phyloP scores from a whole-genome alignment of 2,888 invertebrate species.

The Digitonthophagus gazella region DNA sequence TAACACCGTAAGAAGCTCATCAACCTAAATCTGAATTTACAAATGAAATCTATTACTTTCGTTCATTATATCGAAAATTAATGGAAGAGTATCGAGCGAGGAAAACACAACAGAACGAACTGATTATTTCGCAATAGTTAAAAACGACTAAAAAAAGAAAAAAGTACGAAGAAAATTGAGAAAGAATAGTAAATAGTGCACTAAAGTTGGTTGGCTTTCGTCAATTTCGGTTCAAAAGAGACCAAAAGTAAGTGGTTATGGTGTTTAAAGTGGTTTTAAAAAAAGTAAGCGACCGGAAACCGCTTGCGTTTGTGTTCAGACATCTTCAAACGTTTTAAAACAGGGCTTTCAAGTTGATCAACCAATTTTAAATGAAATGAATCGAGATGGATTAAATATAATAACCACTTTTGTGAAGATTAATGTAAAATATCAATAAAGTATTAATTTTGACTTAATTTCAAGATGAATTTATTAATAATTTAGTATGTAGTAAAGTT shows the following conservation, averaged over 20 bases:
- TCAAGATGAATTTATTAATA: too few relatives aligned
- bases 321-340: slow-evolving; percentile 40
- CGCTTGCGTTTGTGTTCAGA: slow-evolving; percentile 45
- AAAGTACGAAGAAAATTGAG: slow-evolving; percentile 24
- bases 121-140: slow-evolving; percentile 57
- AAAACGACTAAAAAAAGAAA: slow-evolving; percentile 44
- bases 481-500: too few relatives aligned
- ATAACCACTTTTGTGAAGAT: not conserved
- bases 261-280: slow-evolving; percentile 36
- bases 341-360: slow-evolving; percentile 44
- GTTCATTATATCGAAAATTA: slow-evolving; percentile 50
- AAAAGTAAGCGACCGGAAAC: slow-evolving; percentile 41
- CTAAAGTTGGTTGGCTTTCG: slow-evolving; percentile 36
- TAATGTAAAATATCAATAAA: too few relatives aligned
- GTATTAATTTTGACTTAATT: too few relatives aligned
- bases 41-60: too few relatives aligned
- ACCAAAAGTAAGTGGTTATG: slow-evolving; percentile 44
- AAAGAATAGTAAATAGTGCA: slow-evolving; percentile 21
- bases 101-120: slow-evolving; percentile 52
- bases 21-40: too few relatives aligned
- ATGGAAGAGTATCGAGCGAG: slow-evolving; percentile 46
- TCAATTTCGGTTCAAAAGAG: slow-evolving; percentile 30
- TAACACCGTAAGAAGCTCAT: too few relatives aligned
- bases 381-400: slow-evolving; percentile 1
- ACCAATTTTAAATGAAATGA: slow-evolving; percentile 35